These are phyloP conservation scores for Pachyuromys duprasi DNA, from an alignment of 2,797 vertebrate genomes.

Conservation along the genomic window DNA sequence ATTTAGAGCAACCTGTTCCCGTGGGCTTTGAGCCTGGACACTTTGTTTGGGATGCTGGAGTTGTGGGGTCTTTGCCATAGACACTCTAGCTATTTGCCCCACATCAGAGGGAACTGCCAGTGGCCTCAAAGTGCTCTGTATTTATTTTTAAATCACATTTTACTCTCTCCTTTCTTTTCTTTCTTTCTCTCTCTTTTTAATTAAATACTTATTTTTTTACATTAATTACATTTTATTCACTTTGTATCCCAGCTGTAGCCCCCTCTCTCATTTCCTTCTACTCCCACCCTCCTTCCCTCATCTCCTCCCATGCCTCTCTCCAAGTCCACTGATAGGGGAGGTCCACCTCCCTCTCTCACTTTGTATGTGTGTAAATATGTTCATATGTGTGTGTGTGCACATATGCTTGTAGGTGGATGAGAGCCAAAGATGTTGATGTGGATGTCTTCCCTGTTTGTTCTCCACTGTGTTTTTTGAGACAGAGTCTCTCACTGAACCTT, in stretches of 20 bases:
- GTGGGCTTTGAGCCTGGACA: not conserved
- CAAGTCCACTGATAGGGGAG: too few species aligned
- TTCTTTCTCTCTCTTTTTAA: too few species aligned
- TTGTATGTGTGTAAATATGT: too few species aligned
- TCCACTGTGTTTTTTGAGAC: not conserved
- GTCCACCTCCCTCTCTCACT: too few species aligned
- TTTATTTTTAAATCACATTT: not conserved
- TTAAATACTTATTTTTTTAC: too few species aligned
- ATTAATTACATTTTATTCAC: too few species aligned
- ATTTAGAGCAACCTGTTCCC: accelerated
- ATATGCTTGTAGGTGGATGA: not conserved
- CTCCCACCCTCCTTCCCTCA: too few species aligned
- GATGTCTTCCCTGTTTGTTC: not conserved
- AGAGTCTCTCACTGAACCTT: not conserved
- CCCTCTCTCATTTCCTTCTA: too few species aligned
- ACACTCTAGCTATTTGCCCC: not conserved
- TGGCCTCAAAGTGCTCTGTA: not conserved
- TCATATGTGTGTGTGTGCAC: not conserved
- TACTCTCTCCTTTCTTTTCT: not conserved
- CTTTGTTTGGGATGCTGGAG: not conserved
- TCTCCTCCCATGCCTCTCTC: too few species aligned
- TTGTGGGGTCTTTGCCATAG: not conserved
- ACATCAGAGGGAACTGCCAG: not conserved
- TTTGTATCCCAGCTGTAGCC: too few species aligned
- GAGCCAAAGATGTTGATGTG: not conserved